phyloP scores from a whole-genome alignment of 2,113 vertebrate species.

The Abramis brama region DNA sequence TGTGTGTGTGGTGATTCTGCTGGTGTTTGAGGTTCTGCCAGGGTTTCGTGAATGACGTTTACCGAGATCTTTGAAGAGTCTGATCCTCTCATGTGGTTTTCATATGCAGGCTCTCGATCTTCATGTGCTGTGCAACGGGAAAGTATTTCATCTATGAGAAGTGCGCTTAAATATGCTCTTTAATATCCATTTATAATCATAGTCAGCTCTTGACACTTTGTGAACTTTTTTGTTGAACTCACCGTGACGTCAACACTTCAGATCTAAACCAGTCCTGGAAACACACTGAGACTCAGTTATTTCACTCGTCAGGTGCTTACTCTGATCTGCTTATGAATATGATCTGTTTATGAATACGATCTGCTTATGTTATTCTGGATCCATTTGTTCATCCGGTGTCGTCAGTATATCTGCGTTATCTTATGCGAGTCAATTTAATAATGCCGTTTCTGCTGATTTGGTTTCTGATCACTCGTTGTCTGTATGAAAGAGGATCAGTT shows the following conservation, averaged over 20 bases:
- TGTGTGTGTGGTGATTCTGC: too few species aligned
- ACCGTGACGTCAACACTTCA: background rate
- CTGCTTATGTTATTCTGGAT: background rate
- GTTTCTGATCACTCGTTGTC: background rate
- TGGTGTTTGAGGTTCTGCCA: too few species aligned
- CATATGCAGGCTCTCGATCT: slow-evolving; percentile 63
- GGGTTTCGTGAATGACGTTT: too few species aligned
- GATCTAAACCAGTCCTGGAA: background rate
- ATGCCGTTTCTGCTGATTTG: background rate
- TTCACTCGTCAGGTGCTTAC: background rate
- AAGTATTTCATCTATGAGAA: slow-evolving; percentile 3
- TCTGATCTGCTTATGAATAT: background rate
- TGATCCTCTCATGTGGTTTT: slow-evolving; percentile 68
- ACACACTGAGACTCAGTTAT: background rate
- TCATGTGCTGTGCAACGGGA: background rate
- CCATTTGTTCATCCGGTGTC: background rate
- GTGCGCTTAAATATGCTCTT: slow-evolving; percentile 52
- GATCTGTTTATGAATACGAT: background rate
- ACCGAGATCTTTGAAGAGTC: background rate
- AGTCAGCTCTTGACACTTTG: background rate
- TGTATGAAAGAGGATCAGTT: background rate
- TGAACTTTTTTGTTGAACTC: background rate
- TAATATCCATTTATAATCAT: background rate
- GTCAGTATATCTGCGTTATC: background rate
- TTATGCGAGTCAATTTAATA: background rate